Evolutionary conservation across 2,888 invertebrate genomes (phyloP), one percentile per base, ranked within the genome.

Genomic region (Ornithoptera priamus): DNA sequence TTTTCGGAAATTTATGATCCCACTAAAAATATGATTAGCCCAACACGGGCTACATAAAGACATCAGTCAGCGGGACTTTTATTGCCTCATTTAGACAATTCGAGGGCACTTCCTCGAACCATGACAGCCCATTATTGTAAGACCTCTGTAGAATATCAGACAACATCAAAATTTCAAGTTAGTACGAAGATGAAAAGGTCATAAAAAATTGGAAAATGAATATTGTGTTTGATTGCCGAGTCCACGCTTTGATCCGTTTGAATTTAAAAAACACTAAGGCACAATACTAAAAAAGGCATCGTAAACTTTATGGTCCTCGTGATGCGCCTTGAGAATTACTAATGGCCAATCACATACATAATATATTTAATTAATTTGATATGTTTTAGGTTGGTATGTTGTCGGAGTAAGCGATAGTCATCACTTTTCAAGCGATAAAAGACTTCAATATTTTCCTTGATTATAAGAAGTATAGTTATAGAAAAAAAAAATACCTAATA

Each of bases 401-500:
- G 69, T 68, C 57, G 65, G 36, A 65, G 17, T 65, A 61, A 46
- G 15, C 39, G 36, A 64, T 68, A 17, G 18, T 20, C 17, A 36
- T 62, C 36, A 62, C 58, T 59, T 66, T 62, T 36, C 39, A 12
- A 63, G 30, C 39, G 53, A 53, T 73, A 57, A 69, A 76, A 78
- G 74, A 79, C 75, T 76, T 78, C 77, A 79, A 83, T 80, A 77
- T 77, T 80, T 76, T 79, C 80, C 75, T 77, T 83, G 84, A 84
- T 67, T 82, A 85, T 85, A 85, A 86, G 88, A 90, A 85, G 90
- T 90, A 85, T 87, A 86, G 87, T 83, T 87, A 89, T 90, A 90
- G 90, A 92, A 90, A 90, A 91, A 90, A 91, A 93, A 93, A 93
- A 92, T 88, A 92, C 88, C 89, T 93, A 93, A 93, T 93, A 93